These are phyloP conservation scores for Pyrrhia umbra DNA, from an alignment of 2,888 invertebrate species.

Conservation along the genomic window DNA sequence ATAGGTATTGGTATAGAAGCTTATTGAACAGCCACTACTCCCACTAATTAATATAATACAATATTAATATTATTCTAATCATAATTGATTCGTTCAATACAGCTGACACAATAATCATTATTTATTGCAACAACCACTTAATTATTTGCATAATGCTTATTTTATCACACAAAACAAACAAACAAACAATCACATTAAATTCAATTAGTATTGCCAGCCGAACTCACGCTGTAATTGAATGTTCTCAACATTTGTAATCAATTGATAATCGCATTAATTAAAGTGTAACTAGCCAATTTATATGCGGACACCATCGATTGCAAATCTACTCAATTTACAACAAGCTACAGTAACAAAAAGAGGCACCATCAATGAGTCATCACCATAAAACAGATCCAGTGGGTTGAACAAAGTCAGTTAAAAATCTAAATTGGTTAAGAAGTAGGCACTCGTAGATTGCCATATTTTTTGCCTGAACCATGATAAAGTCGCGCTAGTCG, in stretches of 20 bases:
- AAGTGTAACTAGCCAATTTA: constrained; percentile 55
- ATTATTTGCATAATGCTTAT: constrained; percentile 5
- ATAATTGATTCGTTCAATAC: background rate
- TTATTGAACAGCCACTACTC: background rate
- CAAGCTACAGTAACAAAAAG: no score
- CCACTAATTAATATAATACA: background rate
- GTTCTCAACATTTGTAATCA: constrained; percentile 61
- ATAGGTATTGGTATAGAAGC: no score
- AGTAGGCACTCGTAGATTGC: no score
- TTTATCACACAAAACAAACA: constrained; percentile 14
- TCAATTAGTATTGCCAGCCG: constrained; percentile 44
- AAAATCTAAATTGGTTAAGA: no score
- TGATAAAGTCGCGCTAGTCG: no score
- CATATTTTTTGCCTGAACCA: no score
- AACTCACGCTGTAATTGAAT: constrained; percentile 59
- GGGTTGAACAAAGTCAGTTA: no score
- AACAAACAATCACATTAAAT: constrained; percentile 47
- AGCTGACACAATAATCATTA: background rate
- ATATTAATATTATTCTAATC: background rate
- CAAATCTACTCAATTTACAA: constrained; percentile 23
- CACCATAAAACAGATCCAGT: no score
- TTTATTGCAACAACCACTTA: background rate
- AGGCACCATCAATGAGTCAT: no score
- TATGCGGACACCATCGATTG: constrained; percentile 52
- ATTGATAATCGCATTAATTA: constrained; percentile 67